Evolutionary conservation across 2,888 invertebrate genomes (phyloP).

Genomic region (Andrena haemorrhoa): DNA sequence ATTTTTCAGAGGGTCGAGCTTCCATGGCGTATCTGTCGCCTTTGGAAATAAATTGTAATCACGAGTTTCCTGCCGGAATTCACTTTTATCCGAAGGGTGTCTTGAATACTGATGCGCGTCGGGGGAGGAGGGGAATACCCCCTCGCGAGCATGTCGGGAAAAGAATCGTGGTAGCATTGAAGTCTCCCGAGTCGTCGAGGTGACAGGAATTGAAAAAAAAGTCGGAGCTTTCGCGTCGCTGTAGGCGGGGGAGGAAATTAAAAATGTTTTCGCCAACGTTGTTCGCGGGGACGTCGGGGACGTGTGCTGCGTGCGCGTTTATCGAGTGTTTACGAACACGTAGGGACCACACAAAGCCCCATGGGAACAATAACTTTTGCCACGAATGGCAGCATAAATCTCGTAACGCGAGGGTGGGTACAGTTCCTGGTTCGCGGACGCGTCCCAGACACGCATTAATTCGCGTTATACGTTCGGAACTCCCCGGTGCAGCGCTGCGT

Average conservation of each 20-base stretch:
- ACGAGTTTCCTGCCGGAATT: constrained; percentile 38
- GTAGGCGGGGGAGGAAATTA: background rate
- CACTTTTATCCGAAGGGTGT: constrained; percentile 4
- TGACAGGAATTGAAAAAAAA: constrained; percentile 4
- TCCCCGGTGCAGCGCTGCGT: background rate
- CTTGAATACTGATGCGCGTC: constrained; percentile 27
- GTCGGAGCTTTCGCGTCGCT: background rate
- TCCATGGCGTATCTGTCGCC: background rate
- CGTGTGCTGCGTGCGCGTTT: constrained; percentile 18
- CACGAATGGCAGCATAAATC: constrained; percentile 49
- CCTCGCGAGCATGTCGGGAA: background rate
- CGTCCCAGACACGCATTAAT: constrained; percentile 32
- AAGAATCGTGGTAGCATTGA: background rate
- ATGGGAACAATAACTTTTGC: constrained; percentile 55
- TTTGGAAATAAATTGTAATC: constrained; percentile 38
- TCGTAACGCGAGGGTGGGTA: constrained; percentile 26
- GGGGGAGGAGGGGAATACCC: background rate
- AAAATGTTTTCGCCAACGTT: constrained; percentile 6
- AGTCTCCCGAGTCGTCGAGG: background rate
- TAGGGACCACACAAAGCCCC: constrained; percentile 36
- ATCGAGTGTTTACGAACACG: constrained; percentile 44
- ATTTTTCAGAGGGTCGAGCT: background rate
- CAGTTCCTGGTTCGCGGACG: constrained; percentile 27
- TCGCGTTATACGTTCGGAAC: constrained; percentile 24
- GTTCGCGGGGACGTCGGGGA: constrained; percentile 12